These are phyloP conservation scores for Lagodon rhomboides DNA, from an alignment of 2,797 vertebrate genomes.

Conservation along the genomic window DNA sequence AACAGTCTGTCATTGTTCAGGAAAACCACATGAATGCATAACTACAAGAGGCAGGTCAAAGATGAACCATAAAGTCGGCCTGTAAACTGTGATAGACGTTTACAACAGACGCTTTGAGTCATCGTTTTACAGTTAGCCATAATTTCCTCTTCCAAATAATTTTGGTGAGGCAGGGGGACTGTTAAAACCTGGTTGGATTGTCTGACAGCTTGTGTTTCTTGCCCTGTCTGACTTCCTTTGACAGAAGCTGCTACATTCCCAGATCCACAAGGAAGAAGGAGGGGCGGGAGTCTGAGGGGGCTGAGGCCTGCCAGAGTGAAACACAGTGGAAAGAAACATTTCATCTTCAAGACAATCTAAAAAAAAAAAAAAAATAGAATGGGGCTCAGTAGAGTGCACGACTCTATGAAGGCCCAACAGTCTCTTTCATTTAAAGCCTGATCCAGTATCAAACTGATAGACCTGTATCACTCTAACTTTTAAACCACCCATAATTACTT, in stretches of 20 bases:
- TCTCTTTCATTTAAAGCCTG: no score
- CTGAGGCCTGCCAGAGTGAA: neutral
- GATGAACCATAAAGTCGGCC: neutral
- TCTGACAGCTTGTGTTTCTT: neutral
- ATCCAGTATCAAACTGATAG: no score
- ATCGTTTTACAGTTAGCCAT: neutral
- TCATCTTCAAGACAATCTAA: neutral
- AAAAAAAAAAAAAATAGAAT: no score
- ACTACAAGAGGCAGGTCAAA: neutral
- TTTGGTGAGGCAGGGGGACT: no score
- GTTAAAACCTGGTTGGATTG: neutral
- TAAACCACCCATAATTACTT: no score
- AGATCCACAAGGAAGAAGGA: neutral
- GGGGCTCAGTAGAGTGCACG: no score
- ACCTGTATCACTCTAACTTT: no score
- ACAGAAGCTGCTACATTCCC: neutral
- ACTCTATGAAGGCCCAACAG: no score
- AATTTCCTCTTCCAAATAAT: neutral
- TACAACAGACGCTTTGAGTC: neutral
- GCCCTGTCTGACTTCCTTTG: neutral
- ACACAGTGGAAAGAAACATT: neutral
- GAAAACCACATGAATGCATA: neutral
- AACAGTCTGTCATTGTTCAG: neutral
- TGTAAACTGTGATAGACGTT: neutral
- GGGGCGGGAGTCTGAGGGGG: neutral